phyloP scores from a whole-genome alignment of 2,113 vertebrate genomes.

The Ceyx cyanopectus region DNA sequence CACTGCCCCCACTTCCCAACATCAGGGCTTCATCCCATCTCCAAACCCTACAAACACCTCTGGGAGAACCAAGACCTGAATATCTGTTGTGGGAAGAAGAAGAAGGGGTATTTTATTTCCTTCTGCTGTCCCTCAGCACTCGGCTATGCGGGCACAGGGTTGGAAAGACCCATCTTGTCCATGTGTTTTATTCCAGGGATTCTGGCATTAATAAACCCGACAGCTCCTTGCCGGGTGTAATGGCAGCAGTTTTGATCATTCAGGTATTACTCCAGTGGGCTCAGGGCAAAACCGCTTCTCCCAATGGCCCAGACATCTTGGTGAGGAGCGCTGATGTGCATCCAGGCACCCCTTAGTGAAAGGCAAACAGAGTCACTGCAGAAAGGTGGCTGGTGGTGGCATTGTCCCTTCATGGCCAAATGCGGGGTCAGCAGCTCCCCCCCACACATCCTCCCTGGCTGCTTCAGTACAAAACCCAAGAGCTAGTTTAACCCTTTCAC shows the following conservation, averaged over 20 bases:
- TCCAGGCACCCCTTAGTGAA: fast-evolving
- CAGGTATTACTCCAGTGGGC: background rate
- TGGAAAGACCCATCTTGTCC: background rate
- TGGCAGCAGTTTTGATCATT: background rate
- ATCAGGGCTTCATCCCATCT: background rate
- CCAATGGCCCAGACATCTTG: background rate
- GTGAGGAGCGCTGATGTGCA: background rate
- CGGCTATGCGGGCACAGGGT: fast-evolving
- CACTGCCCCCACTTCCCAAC: background rate
- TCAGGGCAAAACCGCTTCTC: background rate
- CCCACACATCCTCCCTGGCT: background rate
- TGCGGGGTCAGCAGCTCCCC: background rate
- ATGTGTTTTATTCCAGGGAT: background rate
- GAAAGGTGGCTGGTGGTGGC: background rate
- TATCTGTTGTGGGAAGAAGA: fast-evolving
- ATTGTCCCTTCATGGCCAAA: background rate
- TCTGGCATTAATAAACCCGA: slow-evolving; percentile 5
- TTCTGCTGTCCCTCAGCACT: background rate
- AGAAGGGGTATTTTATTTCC: background rate
- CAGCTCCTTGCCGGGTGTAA: background rate
- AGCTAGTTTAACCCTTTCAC: background rate
- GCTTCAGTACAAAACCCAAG: background rate
- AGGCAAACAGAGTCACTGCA: background rate
- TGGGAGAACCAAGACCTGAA: background rate
- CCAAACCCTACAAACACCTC: background rate